Base-by-base conservation (phyloP, 2,797 vertebrate species). In the Fistularia tabacaria region DNA sequence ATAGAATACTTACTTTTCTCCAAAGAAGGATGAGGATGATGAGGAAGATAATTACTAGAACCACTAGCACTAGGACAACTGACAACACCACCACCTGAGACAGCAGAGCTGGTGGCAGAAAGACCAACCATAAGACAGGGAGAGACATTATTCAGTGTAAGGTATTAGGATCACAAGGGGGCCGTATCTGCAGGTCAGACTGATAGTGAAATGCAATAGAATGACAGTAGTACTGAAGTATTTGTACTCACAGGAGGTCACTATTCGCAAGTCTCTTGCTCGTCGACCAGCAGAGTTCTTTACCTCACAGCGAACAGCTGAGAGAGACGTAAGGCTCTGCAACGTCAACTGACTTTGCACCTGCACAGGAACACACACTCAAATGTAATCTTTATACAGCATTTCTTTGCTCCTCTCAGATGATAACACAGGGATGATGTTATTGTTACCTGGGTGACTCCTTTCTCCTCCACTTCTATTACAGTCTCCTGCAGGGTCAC, bases 21-120 rank as follows among this genome's bases (percentile, higher is more conserved):
- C 93, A 96, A 51, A 97, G 78, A 51, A 93, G 11, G 2, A 97
- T 91, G 58, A 97, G 89, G 67, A 95, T 89, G 77, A 93, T 89
- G 67, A 97, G 82, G 73, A 92, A 94, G 83, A 95, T 71, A 56
- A 94, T 39, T 0, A 87, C 88, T 0, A 96, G 74, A 40, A 94
- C 81, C 48, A 95, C 88, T 77, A 96, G 66, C 56, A 91, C 91
- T 71, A 95, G 70, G 56, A 97, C 92, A 8, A 88, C 89, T 0
- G 91, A 91, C 73, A 95, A 85, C 44, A 96, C 89, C 6, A 89
- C 80, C 13, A 97, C 91, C 78, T 94, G 94, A 69, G 95, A 94
- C 0, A 91, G 79, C 36, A 93, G 82, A 64, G 90, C 95, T 96
- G 45, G 14, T 66, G 37, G 69, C 40, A 59, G 15, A 36, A 10